Base-by-base conservation (phyloP, 2,888 invertebrate species). In the Netelia virgata region DNA sequence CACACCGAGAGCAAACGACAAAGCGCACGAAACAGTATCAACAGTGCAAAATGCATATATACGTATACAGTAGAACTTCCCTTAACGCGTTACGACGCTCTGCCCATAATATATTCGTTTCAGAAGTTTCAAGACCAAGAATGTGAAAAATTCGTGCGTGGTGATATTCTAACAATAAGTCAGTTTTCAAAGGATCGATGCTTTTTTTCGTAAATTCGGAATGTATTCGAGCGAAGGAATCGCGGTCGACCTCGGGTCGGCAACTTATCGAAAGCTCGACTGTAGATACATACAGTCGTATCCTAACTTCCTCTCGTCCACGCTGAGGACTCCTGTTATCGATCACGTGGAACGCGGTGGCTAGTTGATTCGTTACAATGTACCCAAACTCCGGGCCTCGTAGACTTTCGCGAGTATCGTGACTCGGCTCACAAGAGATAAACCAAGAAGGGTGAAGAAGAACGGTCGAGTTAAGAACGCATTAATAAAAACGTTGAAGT, bases 301-400 rank as follows among this genome's bases (percentile, higher is more conserved):
- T 59, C 57, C 57, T 59, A 18, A 59, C 18, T 61, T 11, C 0
- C 61, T 61, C 23, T 61, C 61, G 61, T 61, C 28, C 14, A 61
- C 11, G 61, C 61, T 6, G 61, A 23, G 28, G 61, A 61, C 61
- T 61, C 61, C 28, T 28, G 61, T 61, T 61, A 61, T 61, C 61
- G 61, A 61, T 61, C 61, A 61, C 11, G 28, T 61, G 61, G 59
- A 11, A 61, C 57, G 18, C 57, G 23, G 14, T 61, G 61, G 61
- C 28, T 23, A 61, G 3, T 61, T 61, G 61, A 61, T 61, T 61
- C 61, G 61, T 61, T 14, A 28, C 28, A 61, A 10, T 61, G 61
- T 61, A 61, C 28, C 28, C 61, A 61, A 61, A 61, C 61, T 18
- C 61, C 23, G 14, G 16, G 18, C 9, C 57, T 28, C 28, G 28